A percentile compares a stretch with the other conserved stretches of the same genome.
Evolutionary conservation across 2,888 invertebrate species (phyloP).

Genomic region (Tethea ocularis): DNA sequence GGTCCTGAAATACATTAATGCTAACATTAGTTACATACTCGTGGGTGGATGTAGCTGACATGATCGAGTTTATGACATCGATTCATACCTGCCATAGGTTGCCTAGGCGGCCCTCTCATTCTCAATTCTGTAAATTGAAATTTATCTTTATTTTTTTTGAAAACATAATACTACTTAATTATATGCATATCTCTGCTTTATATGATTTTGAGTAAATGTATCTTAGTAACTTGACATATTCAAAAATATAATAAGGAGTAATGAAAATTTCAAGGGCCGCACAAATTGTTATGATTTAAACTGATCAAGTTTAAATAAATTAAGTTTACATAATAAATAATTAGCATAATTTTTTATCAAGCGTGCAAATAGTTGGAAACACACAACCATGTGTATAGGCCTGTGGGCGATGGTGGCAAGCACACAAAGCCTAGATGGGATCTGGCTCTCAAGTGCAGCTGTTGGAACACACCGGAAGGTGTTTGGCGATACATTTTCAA

Average conservation of each 20-base stretch:
- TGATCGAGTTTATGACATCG: slow-evolving; percentile 9
- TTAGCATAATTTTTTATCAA: too few relatives aligned
- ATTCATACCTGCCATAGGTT: slow-evolving; percentile 69
- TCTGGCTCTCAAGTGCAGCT: too few relatives aligned
- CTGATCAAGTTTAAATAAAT: not conserved
- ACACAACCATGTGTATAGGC: too few relatives aligned
- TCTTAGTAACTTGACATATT: too few relatives aligned
- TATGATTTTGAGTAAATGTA: not conserved
- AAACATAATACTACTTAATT: slow-evolving; percentile 16
- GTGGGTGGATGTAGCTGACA: slow-evolving; percentile 16
- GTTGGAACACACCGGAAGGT: too few relatives aligned
- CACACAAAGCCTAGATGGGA: too few relatives aligned
- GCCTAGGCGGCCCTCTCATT: slow-evolving; percentile 75
- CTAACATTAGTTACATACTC: slow-evolving; percentile 12
- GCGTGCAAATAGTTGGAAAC: too few relatives aligned
- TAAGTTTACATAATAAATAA: not conserved
- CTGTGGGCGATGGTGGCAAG: too few relatives aligned
- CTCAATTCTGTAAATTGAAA: slow-evolving; percentile 75
- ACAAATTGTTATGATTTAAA: not conserved
- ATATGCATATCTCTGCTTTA: not conserved
- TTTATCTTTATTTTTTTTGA: slow-evolving; percentile 18
- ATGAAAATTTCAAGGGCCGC: slow-evolving; percentile 1
- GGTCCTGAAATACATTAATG: slow-evolving; percentile 57
- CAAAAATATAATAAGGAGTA: not conserved
- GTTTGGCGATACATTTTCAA: too few relatives aligned